Percentiles rank a stretch among this genome's conserved stretches.
Conservation (phyloP, 2,797 vertebrate species). For the Sorex maritimensis region DNA sequence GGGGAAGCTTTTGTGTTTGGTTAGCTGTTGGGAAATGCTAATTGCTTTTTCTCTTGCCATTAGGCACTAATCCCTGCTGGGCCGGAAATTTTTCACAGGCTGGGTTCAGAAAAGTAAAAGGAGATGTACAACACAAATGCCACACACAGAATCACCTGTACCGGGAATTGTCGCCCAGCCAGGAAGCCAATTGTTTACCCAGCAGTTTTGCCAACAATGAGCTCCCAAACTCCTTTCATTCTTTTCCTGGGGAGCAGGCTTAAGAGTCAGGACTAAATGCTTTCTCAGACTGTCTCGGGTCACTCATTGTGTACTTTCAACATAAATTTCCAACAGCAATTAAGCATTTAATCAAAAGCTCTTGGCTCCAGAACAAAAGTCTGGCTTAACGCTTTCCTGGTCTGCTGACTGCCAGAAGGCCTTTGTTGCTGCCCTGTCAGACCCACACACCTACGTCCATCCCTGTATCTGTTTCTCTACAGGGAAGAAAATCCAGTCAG, state of each 20-base stretch:
- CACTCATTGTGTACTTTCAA: constrained; percentile 30
- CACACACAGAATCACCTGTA: constrained; percentile 67
- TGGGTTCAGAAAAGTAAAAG: constrained; percentile 68
- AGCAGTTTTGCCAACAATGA: neutral
- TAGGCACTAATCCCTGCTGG: constrained; percentile 52
- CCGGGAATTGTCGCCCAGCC: neutral
- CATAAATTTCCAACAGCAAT: constrained; percentile 62
- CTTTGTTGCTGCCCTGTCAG: neutral
- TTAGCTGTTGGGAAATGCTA: constrained; percentile 80
- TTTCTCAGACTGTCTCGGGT: constrained; percentile 35
- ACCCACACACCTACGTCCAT: neutral
- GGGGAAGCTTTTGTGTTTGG: constrained; percentile 74
- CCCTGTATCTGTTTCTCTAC: neutral
- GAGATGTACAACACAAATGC: constrained; percentile 30
- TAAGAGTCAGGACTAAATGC: constrained; percentile 35
- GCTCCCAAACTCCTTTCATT: constrained; percentile 33
- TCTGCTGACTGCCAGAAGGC: neutral
- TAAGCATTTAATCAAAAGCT: constrained; percentile 69
- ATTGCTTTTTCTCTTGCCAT: constrained; percentile 78
- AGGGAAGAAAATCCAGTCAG: neutral
- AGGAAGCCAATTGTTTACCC: neutral
- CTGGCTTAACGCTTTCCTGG: neutral
- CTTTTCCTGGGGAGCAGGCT: constrained; percentile 27
- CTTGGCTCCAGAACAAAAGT: neutral
- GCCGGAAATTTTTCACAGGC: constrained; percentile 48